Percentiles rank a stretch among this genome's conserved stretches.
Conservation (phyloP, 2,888 invertebrate species). For the Hirtodrosophila duncani region DNA sequence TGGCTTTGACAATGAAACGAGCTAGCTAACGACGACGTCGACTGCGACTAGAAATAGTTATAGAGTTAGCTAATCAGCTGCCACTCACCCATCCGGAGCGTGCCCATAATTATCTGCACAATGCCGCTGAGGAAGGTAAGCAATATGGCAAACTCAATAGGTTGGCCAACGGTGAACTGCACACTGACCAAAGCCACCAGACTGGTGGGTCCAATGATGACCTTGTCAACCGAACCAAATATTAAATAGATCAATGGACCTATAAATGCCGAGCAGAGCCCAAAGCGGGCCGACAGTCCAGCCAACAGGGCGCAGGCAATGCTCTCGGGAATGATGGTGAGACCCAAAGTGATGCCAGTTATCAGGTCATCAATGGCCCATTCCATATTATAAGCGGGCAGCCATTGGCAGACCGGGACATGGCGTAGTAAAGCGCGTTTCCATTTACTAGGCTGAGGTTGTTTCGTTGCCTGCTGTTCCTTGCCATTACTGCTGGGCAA, state of each 20-base stretch:
- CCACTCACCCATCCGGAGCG: conserved; percentile 85
- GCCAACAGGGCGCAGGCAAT: conserved; percentile 95
- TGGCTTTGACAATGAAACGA: conserved; percentile 12
- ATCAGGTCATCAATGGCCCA: conserved; percentile 87
- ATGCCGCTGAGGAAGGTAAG: conserved; percentile 88
- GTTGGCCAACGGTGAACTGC: conserved; percentile 85
- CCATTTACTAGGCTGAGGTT: conserved; percentile 36
- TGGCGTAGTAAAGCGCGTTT: conserved; percentile 44
- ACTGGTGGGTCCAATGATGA: conserved; percentile 94
- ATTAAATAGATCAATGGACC: conserved; percentile 91
- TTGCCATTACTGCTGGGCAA: conserved; percentile 14
- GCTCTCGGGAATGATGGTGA: conserved; percentile 95
- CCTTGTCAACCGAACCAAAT: conserved; percentile 89
- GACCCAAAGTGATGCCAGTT: conserved; percentile 91
- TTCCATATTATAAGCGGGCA: conserved; percentile 67
- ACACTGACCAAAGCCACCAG: conserved; percentile 87
- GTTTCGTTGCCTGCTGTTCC: conserved; percentile 15
- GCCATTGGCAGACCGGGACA: conserved; percentile 72
- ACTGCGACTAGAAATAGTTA: conserved; percentile 7
- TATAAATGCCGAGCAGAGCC: conserved; percentile 94
- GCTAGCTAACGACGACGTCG: not conserved
- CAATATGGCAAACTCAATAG: conserved; percentile 86
- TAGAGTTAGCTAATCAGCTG: not conserved
- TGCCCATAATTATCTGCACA: conserved; percentile 88
- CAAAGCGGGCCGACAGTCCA: conserved; percentile 91